These are phyloP conservation scores for Scaptomyza caliginosa DNA, from an alignment of 2,888 invertebrate species.

Conservation along the genomic window DNA sequence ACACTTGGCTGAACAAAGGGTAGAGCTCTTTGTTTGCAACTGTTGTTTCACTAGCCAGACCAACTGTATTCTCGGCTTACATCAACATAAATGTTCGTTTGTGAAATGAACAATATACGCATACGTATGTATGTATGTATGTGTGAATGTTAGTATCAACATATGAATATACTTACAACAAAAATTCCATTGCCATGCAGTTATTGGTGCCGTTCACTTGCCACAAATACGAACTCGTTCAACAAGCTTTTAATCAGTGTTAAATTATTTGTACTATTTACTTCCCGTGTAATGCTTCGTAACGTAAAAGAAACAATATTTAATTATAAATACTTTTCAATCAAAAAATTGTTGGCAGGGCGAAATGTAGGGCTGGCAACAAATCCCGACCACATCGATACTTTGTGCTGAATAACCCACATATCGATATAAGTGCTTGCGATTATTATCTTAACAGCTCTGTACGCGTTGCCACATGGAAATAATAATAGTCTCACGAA, in stretches of 20 bases:
- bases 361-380: constrained; percentile 46
- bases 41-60: constrained; percentile 24
- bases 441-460: constrained; percentile 8
- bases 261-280: constrained; percentile 1
- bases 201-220: constrained; percentile 49
- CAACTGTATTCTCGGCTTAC: constrained; percentile 20
- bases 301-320: constrained; percentile 5
- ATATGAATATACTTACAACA: constrained; percentile 81
- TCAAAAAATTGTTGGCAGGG: constrained; percentile 52
- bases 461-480: constrained; percentile 31
- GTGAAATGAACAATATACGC: constrained; percentile 21
- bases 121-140: not conserved
- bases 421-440: not conserved
- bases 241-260: constrained; percentile 8
- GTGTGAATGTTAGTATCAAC: constrained; percentile 12
- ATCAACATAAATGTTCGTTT: constrained; percentile 14
- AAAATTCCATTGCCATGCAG: constrained; percentile 82
- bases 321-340: constrained; percentile 25
- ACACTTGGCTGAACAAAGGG: constrained; percentile 36
- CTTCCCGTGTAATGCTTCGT: not conserved
- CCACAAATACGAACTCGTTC: constrained; percentile 9
- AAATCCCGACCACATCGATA: constrained; percentile 34
- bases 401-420: constrained; percentile 7
- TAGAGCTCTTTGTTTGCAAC: constrained; percentile 48
- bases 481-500: not conserved